These are phyloP conservation scores for Metellina segmentata DNA, from an alignment of 2,888 invertebrate species.

Conservation along the genomic window DNA sequence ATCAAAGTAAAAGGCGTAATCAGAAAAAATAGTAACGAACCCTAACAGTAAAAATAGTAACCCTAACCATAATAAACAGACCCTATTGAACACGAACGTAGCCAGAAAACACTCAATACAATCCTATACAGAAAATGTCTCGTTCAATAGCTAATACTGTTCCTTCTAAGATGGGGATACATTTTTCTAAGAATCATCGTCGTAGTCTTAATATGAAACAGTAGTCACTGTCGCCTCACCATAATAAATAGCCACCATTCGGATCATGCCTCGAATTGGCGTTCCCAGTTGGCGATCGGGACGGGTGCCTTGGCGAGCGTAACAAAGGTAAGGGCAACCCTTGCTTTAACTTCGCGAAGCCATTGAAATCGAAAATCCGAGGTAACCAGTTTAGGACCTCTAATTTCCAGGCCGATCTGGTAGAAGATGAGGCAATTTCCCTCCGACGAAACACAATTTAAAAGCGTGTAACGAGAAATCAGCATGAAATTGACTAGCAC, in stretches of 20 bases:
- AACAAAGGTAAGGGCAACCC: conserved; percentile 48
- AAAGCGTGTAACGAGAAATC: conserved; percentile 77
- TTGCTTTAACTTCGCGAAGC: conserved; percentile 72
- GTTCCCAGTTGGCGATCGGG: conserved; percentile 47
- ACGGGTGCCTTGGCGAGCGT: conserved; percentile 22
- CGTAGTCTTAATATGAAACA: too few relatives aligned
- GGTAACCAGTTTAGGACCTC: conserved; percentile 77
- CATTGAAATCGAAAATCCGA: conserved; percentile 77
- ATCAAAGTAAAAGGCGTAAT: too few relatives aligned
- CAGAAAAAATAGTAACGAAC: too few relatives aligned
- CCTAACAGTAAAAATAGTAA: too few relatives aligned
- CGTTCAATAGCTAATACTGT: too few relatives aligned
- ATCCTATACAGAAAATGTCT: too few relatives aligned
- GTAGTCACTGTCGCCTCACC: too few relatives aligned
- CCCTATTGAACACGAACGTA: too few relatives aligned
- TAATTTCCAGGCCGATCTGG: conserved; percentile 76
- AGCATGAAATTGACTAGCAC: conserved; percentile 77
- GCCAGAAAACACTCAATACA: too few relatives aligned
- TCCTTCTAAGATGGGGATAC: too few relatives aligned
- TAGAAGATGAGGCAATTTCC: conserved; percentile 76
- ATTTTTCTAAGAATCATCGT: too few relatives aligned
- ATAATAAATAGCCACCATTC: background rate
- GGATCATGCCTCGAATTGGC: conserved; percentile 34
- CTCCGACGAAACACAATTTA: conserved; percentile 76
- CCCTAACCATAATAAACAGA: too few relatives aligned